Evolutionary conservation across 2,888 invertebrate species (phyloP).

Genomic region (Philonicus albiceps): DNA sequence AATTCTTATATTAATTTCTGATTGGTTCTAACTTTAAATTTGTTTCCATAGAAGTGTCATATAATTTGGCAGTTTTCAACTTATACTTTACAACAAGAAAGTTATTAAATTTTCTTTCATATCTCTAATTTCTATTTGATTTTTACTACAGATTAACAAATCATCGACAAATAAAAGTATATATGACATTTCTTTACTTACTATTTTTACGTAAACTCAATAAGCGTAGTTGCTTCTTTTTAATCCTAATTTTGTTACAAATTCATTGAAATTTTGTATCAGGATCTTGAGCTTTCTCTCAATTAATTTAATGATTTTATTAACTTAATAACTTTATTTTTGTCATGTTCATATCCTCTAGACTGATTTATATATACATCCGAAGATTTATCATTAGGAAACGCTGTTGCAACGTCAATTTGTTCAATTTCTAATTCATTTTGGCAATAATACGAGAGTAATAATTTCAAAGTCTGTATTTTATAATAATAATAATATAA

Average conservation of each 20-base stretch:
- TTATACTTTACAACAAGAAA: neutral
- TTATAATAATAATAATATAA: too few relatives aligned
- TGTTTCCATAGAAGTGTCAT: neutral
- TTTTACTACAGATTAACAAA: constrained; percentile 45
- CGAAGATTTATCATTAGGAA: constrained; percentile 50
- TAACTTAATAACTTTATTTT: constrained; percentile 54
- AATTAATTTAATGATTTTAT: constrained; percentile 53
- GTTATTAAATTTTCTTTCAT: constrained; percentile 40
- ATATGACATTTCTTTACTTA: neutral
- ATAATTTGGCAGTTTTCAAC: neutral
- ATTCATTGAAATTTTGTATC: constrained; percentile 45
- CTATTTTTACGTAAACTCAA: constrained; percentile 39
- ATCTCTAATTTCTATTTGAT: neutral
- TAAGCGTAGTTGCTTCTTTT: constrained; percentile 47
- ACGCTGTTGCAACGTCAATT: constrained; percentile 53
- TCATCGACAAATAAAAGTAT: constrained; percentile 45
- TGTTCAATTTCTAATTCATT: constrained; percentile 41
- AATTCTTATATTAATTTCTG: too few relatives aligned
- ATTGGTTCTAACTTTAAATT: neutral
- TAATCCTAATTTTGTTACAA: constrained; percentile 50
- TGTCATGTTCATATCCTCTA: constrained; percentile 52
- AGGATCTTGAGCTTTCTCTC: constrained; percentile 46
- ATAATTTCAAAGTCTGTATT: constrained; percentile 55
- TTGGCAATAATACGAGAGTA: constrained; percentile 53
- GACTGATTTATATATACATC: constrained; percentile 53